Percentiles rank a stretch among this genome's conserved stretches.
Evolutionary conservation across 2,113 vertebrate species (phyloP).

Genomic region (Cheirogaleus medius): DNA sequence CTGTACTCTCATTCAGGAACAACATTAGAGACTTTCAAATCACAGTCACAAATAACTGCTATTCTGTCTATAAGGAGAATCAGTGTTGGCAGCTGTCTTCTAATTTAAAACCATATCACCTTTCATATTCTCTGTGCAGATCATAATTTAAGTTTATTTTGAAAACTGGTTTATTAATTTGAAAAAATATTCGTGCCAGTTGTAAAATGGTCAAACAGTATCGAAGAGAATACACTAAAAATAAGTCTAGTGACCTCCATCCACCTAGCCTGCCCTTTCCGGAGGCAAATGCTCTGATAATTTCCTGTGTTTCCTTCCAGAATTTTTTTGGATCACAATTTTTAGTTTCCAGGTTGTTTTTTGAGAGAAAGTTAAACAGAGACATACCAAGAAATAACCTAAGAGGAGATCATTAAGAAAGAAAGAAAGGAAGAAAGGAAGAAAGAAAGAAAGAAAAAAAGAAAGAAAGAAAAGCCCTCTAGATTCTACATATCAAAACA

Average conservation of each 20-base stretch:
- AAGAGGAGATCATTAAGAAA: neutral
- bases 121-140: neutral
- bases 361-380: neutral
- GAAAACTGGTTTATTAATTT: constrained; percentile 39
- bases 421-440: neutral
- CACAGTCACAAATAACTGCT: constrained; percentile 7
- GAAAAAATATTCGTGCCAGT: constrained; percentile 3
- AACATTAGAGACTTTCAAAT: constrained; percentile 21
- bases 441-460: neutral
- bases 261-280: neutral
- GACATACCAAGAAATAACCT: neutral
- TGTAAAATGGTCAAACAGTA: neutral
- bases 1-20: neutral
- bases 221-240: neutral
- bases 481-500: neutral
- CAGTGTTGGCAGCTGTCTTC: neutral
- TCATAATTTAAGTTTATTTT: constrained; percentile 46
- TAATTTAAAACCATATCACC: constrained; percentile 32
- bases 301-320: neutral
- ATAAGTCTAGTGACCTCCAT: neutral
- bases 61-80: neutral
- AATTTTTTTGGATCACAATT: neutral
- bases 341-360: neutral
- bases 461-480: neutral
- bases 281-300: neutral